Evolutionary conservation across 2,888 invertebrate genomes (phyloP), one percentile per base, ranked within the genome.

Genomic region (Parascotia fuliginaria): DNA sequence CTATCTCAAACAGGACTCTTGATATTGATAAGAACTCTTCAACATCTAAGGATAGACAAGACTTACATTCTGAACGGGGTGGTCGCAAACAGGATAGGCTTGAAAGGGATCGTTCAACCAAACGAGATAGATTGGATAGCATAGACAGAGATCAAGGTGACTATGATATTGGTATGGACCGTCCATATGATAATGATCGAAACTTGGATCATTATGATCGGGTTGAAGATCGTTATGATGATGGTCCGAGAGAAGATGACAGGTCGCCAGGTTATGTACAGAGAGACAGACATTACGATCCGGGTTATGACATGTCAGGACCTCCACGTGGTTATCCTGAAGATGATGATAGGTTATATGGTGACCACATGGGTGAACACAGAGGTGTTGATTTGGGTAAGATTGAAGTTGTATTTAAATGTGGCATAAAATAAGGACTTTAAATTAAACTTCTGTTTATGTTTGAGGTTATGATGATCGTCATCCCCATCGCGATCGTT

Each of bases 301-400:
- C 85, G 40, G 84, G 85, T 11, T 92, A 92, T 66, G 92, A 92
- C 42, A 81, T 91, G 71, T 70, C 87, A 33, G 92, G 89, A 2
- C 88, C 92, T 37, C 81, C 92, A 13, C 80, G 92, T 60, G 92
- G 92, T 1, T 92, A 93, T 65, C 85, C 92, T 32, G 92, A 93
- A 54, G 93, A 93, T 56, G 90, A 93, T 43, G 93, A 94, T 49
- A 85, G 94, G 65, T 87, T 92, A 59, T 87, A 93, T 59, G 92
- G 92, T 38, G 91, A 93, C 55, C 86, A 83, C 55, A 74, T 92
- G 54, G 86, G 85, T 62, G 85, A 93, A 68, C 79, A 89, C 71
- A 78, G 93, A 44, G 84, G 79, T 71, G 80, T 85, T 64, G 92
- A 91, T 60, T 84, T 92, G 67, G 89, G 88, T 88, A 75, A 79